Percentiles rank a stretch among this genome's conserved stretches.
These are phyloP conservation scores for Homalodisca vitripennis DNA, from an alignment of 1,140 invertebrate genomes.

Conservation along the genomic window DNA sequence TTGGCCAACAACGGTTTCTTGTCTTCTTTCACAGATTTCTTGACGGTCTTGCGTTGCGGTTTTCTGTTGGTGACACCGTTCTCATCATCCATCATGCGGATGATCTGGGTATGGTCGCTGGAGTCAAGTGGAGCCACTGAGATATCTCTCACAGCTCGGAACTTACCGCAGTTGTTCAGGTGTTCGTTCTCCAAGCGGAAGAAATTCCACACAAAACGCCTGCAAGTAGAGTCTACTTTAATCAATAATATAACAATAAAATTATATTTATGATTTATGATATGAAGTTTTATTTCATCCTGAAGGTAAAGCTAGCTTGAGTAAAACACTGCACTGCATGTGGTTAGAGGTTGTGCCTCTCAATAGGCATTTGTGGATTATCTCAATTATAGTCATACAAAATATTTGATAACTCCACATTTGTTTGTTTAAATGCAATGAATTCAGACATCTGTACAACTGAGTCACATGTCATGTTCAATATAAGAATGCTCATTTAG, in stretches of 20 bases:
- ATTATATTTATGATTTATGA: not conserved
- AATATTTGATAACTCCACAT: too few species aligned
- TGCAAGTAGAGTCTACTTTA: slow-evolving; percentile 40
- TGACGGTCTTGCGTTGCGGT: slow-evolving; percentile 36
- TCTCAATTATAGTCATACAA: too few species aligned
- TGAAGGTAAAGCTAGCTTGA: not conserved
- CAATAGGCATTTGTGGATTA: too few species aligned
- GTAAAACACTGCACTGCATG: not conserved
- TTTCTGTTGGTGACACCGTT: slow-evolving; percentile 80
- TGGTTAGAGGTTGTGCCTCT: too few species aligned
- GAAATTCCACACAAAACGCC: slow-evolving; percentile 90
- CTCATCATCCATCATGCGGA: slow-evolving; percentile 94
- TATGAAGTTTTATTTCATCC: not conserved
- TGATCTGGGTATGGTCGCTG: slow-evolving; percentile 82
- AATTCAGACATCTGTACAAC: too few species aligned
- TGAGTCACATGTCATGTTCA: too few species aligned
- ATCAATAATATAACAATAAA: not conserved
- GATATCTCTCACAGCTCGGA: slow-evolving; percentile 87
- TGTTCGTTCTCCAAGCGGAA: slow-evolving; percentile 93
- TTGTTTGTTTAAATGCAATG: too few species aligned
- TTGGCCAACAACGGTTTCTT: slow-evolving; percentile 29
- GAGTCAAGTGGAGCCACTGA: slow-evolving; percentile 81
- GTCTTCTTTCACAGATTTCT: slow-evolving; percentile 40
- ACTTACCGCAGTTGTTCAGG: slow-evolving; percentile 93
- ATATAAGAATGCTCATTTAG: too few species aligned